A percentile compares a stretch with the other conserved stretches of the same genome.
Evolutionary conservation across 2,888 invertebrate genomes (phyloP).

Genomic region (Bellardia bayeri): DNA sequence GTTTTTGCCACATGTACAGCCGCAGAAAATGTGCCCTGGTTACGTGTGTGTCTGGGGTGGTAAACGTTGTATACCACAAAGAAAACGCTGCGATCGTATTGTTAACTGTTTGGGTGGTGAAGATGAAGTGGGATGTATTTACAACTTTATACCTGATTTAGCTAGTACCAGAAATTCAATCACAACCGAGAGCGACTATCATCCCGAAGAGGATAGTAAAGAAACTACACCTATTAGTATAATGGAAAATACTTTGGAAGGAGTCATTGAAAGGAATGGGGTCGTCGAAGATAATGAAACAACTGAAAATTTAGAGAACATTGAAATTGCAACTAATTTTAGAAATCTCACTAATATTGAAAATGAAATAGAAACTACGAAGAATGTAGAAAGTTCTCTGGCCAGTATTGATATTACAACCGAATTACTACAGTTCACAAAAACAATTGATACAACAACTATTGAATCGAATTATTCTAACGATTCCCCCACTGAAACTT

Average conservation of each 20-base stretch:
- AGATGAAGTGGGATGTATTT: slow-evolving; percentile 90
- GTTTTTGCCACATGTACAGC: slow-evolving; percentile 84
- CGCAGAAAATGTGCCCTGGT: slow-evolving; percentile 89
- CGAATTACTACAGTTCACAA: slow-evolving; percentile 37
- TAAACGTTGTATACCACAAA: slow-evolving; percentile 88
- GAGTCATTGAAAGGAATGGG: not conserved
- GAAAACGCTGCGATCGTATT: slow-evolving; percentile 88
- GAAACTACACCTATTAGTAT: slow-evolving; percentile 44
- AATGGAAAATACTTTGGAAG: slow-evolving; percentile 4
- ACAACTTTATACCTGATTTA: slow-evolving; percentile 81
- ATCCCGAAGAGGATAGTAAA: slow-evolving; percentile 70
- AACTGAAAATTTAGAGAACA: slow-evolving; percentile 3
- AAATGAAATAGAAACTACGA: not conserved
- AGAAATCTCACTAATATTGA: not conserved
- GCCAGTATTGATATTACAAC: slow-evolving; percentile 64
- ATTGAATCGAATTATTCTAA: not conserved
- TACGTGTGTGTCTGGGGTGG: slow-evolving; percentile 88
- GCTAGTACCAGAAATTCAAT: slow-evolving; percentile 75
- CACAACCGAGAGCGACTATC: slow-evolving; percentile 79
- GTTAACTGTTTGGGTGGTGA: slow-evolving; percentile 92
- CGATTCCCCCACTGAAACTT: slow-evolving; percentile 24
- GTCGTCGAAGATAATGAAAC: slow-evolving; percentile 10
- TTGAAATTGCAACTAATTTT: slow-evolving; percentile 23
- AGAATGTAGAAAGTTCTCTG: slow-evolving; percentile 7
- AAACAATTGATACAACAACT: slow-evolving; percentile 20